phyloP scores from a whole-genome alignment of 1,140 invertebrate species.

The Nomia melanderi region DNA sequence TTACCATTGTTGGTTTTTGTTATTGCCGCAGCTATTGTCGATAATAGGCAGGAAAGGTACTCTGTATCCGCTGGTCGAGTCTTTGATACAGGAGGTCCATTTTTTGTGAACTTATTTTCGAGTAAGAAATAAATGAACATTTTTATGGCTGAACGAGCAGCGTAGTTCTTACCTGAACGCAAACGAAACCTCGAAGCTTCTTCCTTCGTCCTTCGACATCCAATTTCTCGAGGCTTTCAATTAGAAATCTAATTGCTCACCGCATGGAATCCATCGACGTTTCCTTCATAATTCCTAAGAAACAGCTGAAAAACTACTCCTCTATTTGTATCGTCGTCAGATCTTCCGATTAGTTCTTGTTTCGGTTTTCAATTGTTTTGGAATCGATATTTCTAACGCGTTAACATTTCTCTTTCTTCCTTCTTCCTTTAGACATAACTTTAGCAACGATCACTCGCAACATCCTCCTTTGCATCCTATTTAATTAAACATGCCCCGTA shows the following conservation, averaged over 20 bases:
- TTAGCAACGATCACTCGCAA: too few species aligned
- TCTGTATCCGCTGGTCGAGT: constrained; percentile 6
- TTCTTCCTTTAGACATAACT: too few species aligned
- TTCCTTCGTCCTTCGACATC: background rate
- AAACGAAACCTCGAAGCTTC: background rate
- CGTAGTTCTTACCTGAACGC: background rate
- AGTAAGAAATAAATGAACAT: constrained; percentile 2
- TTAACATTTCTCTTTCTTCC: too few species aligned
- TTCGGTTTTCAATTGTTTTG: background rate
- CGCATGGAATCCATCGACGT: background rate
- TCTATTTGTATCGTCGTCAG: background rate
- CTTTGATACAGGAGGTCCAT: background rate
- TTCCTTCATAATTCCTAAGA: background rate
- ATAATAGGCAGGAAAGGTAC: too few species aligned
- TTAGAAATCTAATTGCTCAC: background rate
- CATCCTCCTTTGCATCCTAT: too few species aligned
- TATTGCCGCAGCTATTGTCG: constrained; percentile 17
- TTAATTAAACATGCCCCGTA: too few species aligned
- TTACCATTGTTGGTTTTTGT: constrained; percentile 37
- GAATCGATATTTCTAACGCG: too few species aligned
- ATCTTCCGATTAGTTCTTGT: background rate
- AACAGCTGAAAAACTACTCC: too few species aligned
- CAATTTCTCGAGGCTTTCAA: background rate
- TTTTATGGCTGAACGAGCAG: background rate
- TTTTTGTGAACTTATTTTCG: background rate